phyloP scores from a whole-genome alignment of 2,888 invertebrate genomes.

The Phortica magna region DNA sequence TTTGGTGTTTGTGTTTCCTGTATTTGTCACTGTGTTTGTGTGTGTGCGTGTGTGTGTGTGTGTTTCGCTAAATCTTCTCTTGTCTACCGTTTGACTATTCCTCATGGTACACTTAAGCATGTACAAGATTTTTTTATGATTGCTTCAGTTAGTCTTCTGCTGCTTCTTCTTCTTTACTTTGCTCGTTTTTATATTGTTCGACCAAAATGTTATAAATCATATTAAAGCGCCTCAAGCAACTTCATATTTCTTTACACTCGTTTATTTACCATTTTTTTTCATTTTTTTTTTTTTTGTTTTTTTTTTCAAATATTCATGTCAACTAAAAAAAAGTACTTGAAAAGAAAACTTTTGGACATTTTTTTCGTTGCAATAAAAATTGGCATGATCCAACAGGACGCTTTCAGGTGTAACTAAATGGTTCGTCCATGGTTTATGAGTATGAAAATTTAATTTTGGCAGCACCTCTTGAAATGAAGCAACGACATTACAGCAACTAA shows the following conservation, averaged over 20 bases:
- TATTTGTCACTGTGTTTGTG: constrained; percentile 20
- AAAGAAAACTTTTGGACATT: neutral
- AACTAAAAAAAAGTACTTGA: neutral
- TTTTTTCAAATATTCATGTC: constrained; percentile 42
- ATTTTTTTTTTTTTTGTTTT: constrained; percentile 43
- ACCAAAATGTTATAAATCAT: constrained; percentile 50
- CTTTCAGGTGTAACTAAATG: no score
- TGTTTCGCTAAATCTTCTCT: constrained; percentile 15
- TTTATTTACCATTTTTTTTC: constrained; percentile 29
- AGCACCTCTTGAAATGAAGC: neutral
- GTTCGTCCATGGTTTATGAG: neutral
- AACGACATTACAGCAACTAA: neutral
- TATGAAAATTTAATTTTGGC: neutral
- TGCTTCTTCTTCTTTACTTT: neutral
- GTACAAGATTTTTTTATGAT: constrained; percentile 49
- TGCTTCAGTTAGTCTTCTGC: constrained; percentile 36
- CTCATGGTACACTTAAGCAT: constrained; percentile 53
- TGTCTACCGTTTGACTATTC: constrained; percentile 39
- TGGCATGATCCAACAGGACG: no score
- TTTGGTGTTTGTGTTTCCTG: constrained; percentile 44
- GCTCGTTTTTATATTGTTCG: constrained; percentile 28
- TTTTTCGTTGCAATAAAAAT: neutral
- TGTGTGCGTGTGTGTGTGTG: constrained; percentile 34
- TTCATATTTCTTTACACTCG: neutral
- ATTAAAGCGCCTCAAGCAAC: constrained; percentile 43